Percentiles rank a stretch among this genome's conserved stretches.
phyloP scores from a whole-genome alignment of 1,140 invertebrate genomes.

The Aphis gossypii region DNA sequence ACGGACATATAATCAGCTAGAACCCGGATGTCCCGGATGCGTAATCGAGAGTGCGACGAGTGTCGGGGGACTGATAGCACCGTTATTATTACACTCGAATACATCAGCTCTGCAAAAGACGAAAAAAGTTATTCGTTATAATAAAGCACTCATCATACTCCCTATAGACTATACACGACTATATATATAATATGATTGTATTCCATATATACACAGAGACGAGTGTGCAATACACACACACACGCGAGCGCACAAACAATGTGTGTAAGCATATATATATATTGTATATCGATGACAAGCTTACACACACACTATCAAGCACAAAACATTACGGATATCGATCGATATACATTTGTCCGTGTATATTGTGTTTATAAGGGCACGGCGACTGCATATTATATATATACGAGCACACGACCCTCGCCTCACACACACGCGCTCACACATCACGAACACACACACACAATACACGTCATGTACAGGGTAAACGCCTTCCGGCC shows the following conservation, averaged over 20 bases:
- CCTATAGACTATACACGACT: background rate
- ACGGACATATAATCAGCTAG: background rate
- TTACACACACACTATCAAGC: background rate
- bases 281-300: background rate
- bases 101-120: background rate
- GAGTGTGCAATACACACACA: background rate
- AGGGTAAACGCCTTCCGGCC: constrained; percentile 27
- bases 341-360: background rate
- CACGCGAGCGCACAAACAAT: no score
- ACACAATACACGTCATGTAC: background rate
- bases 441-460: background rate
- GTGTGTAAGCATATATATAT: background rate
- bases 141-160: background rate
- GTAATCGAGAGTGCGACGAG: background rate
- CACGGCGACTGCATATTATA: background rate
- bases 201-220: background rate
- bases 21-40: no score
- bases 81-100: background rate
- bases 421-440: background rate
- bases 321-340: background rate
- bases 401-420: background rate
- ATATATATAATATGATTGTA: background rate
- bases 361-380: background rate
- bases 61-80: background rate
- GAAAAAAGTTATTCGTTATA: background rate